phyloP scores from a whole-genome alignment of 2,797 vertebrate species.

The Thunnus albacares region DNA sequence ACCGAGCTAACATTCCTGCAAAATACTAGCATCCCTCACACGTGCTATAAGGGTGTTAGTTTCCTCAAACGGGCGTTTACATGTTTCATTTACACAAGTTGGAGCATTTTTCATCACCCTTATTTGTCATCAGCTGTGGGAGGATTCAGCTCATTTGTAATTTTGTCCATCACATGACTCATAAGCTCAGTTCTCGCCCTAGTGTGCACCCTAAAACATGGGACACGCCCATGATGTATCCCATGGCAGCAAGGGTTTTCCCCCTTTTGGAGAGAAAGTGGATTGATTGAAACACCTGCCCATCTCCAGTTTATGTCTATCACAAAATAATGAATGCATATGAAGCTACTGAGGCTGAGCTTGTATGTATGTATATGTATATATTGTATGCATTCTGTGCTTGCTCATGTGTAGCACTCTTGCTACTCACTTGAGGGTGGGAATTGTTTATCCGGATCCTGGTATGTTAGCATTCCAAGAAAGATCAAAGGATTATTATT shows the following conservation, averaged over 20 bases:
- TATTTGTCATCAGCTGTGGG: background rate
- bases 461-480: background rate
- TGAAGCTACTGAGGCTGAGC: background rate
- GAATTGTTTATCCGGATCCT: constrained; percentile 2
- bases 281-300: background rate
- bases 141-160: background rate
- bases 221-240: constrained; percentile 57
- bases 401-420: constrained; percentile 12
- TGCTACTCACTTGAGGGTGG: constrained; percentile 11
- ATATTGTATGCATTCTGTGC: constrained; percentile 1
- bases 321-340: background rate
- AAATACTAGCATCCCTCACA: background rate
- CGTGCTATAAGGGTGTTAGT: background rate
- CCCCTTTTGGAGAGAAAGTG: background rate
- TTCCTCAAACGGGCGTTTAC: background rate
- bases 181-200: background rate
- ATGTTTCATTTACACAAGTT: background rate
- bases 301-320: background rate
- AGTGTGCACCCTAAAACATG: background rate
- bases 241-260: background rate
- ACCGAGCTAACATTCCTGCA: background rate
- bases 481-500: background rate
- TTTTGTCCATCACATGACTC: background rate
- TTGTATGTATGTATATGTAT: background rate
- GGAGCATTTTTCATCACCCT: too few relatives aligned